Conservation (phyloP, 2,113 vertebrate species). For the Sebastes fasciatus region DNA sequence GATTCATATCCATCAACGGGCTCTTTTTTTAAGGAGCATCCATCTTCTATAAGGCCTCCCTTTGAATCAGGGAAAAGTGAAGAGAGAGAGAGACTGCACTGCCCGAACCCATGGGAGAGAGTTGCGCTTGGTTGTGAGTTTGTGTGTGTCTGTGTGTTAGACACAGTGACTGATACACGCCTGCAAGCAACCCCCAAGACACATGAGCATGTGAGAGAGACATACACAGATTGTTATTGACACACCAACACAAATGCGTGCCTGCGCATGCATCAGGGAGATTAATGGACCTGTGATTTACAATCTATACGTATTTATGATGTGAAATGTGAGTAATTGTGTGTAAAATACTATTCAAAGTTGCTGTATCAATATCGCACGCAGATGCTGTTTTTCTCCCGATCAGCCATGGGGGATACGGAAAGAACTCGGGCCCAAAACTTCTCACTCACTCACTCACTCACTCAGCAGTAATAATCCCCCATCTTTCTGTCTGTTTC, state of each 20-base stretch:
- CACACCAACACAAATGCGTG: conserved; percentile 47
- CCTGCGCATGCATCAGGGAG: conserved; percentile 35
- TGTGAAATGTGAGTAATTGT: conserved; percentile 60
- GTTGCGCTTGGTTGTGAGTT: conserved; percentile 35
- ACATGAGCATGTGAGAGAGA: conserved; percentile 41
- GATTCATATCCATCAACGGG: conserved; percentile 96
- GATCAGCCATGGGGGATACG: conserved; percentile 30
- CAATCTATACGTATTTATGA: conserved; percentile 58
- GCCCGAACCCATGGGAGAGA: conserved; percentile 86
- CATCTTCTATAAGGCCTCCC: conserved; percentile 94
- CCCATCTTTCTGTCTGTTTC: conserved; percentile 19
- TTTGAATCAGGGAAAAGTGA: conserved; percentile 93
- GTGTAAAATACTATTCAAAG: conserved; percentile 56
- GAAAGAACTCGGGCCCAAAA: conserved; percentile 35
- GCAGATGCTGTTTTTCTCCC: conserved; percentile 11
- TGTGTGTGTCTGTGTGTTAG: conserved; percentile 40
- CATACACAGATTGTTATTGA: conserved; percentile 50
- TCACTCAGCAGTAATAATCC: conserved; percentile 55
- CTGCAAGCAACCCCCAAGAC: conserved; percentile 69
- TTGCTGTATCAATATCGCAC: conserved; percentile 47
- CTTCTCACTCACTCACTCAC: conserved; percentile 50
- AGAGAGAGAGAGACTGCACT: conserved; percentile 87
- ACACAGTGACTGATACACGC: conserved; percentile 89
- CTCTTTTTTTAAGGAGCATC: conserved; percentile 97
- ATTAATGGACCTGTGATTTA: conserved; percentile 54